Evolutionary conservation across 2,888 invertebrate genomes (phyloP).

Genomic region (Hipparchia semele): DNA sequence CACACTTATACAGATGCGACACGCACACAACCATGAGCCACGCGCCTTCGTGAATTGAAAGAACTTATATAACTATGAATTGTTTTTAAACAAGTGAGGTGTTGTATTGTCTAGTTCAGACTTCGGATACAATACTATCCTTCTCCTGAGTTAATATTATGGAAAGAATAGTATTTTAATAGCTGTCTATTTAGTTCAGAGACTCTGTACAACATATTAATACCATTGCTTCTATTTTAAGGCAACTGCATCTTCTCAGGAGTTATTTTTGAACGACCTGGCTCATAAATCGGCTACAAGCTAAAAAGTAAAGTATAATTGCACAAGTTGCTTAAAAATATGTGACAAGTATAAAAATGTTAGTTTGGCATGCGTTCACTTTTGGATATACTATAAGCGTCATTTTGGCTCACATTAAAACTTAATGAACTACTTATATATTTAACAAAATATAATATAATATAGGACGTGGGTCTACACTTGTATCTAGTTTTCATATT

Average conservation of each 20-base stretch:
- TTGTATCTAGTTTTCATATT: background rate
- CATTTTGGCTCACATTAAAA: constrained; percentile 23
- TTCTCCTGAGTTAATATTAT: too few species aligned
- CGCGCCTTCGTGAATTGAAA: too few species aligned
- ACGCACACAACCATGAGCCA: too few species aligned
- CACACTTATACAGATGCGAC: too few species aligned
- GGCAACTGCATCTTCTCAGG: background rate
- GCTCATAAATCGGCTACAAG: background rate
- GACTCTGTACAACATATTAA: too few species aligned
- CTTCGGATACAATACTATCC: too few species aligned
- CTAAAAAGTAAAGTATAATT: background rate
- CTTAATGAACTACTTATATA: background rate
- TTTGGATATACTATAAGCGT: constrained; percentile 12
- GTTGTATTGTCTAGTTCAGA: background rate
- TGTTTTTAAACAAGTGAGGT: background rate
- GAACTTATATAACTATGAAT: too few species aligned
- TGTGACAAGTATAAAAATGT: background rate
- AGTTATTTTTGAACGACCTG: background rate
- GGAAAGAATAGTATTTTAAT: too few species aligned
- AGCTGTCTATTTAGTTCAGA: too few species aligned
- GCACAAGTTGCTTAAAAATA: background rate
- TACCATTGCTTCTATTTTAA: too few species aligned
- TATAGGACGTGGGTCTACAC: background rate
- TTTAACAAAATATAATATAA: background rate
- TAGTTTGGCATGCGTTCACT: constrained; percentile 4